These are phyloP conservation scores for Pseudorectes ferrugineus DNA, from an alignment of 2,113 vertebrate genomes.

Conservation along the genomic window DNA sequence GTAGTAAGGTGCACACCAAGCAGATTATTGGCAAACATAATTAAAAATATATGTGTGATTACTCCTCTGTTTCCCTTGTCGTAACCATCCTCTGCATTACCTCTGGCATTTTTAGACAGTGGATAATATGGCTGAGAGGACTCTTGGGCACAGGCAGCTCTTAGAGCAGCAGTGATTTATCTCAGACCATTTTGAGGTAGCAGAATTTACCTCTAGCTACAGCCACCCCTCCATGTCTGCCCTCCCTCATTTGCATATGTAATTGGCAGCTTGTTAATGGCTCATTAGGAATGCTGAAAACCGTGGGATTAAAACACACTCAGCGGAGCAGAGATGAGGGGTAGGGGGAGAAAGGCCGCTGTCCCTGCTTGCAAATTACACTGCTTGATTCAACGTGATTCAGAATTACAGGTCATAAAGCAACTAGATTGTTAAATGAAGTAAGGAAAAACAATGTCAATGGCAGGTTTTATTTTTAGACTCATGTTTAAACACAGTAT, in stretches of 20 bases:
- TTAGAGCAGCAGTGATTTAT: constrained; percentile 52
- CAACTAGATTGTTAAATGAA: constrained; percentile 56
- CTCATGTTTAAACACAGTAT: constrained; percentile 19
- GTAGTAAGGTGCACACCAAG: not conserved
- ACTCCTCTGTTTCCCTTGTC: constrained; percentile 28
- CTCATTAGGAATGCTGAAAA: constrained; percentile 58
- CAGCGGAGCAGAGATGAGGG: constrained; percentile 14
- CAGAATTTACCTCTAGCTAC: constrained; percentile 44
- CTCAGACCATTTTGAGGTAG: constrained; percentile 31
- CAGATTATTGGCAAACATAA: constrained; percentile 45
- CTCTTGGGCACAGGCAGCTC: constrained; percentile 35
- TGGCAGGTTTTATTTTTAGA: constrained; percentile 48
- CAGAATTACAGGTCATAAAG: constrained; percentile 56
- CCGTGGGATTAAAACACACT: constrained; percentile 58
- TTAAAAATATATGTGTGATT: constrained; percentile 60
- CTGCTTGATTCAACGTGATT: not conserved
- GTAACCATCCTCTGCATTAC: constrained; percentile 25
- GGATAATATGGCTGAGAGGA: constrained; percentile 37
- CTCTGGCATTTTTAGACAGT: constrained; percentile 57
- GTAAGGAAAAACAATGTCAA: constrained; percentile 57
- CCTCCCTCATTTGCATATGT: not conserved
- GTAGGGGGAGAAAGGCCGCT: not conserved
- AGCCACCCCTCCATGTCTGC: constrained; percentile 2
- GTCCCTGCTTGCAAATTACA: constrained; percentile 35
- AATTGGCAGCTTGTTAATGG: constrained; percentile 48